Evolutionary conservation across 2,797 vertebrate genomes (phyloP).

Genomic region (Pachyuromys duprasi): DNA sequence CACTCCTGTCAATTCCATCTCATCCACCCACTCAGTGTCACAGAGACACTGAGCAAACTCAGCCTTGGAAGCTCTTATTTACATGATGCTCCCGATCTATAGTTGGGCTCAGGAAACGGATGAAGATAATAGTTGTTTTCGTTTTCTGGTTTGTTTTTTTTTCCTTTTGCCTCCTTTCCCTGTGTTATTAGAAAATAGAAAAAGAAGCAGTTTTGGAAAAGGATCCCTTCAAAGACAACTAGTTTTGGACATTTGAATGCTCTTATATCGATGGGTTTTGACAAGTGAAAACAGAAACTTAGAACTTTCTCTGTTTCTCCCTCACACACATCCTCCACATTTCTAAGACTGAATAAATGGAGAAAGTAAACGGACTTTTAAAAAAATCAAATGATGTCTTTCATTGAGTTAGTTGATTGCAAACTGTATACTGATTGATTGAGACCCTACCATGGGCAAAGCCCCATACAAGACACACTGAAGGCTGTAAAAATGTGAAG

Average conservation of each 20-base stretch:
- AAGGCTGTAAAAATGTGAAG: background rate
- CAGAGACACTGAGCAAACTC: background rate
- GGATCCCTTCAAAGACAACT: background rate
- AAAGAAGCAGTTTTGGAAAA: constrained; percentile 20
- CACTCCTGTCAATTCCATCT: background rate
- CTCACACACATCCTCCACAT: rapidly evolving
- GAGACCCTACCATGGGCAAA: constrained; percentile 12
- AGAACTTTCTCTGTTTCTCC: background rate
- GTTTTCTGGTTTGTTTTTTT: background rate
- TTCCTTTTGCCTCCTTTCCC: background rate
- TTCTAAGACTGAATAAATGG: constrained; percentile 14
- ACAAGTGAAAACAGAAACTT: constrained; percentile 29
- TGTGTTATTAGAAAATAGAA: constrained; percentile 11
- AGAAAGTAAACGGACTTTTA: background rate
- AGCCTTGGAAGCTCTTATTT: background rate
- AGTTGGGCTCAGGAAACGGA: background rate
- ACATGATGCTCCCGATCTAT: background rate
- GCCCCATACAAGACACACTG: background rate
- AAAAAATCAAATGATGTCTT: constrained; percentile 47
- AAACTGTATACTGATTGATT: background rate
- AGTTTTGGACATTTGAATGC: constrained; percentile 26
- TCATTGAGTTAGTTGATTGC: background rate
- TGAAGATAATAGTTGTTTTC: background rate
- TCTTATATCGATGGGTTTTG: constrained; percentile 6
- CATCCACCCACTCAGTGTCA: background rate